These are phyloP conservation scores for Dendroctonus ponderosae DNA, from an alignment of 1,140 invertebrate species.

Conservation along the genomic window DNA sequence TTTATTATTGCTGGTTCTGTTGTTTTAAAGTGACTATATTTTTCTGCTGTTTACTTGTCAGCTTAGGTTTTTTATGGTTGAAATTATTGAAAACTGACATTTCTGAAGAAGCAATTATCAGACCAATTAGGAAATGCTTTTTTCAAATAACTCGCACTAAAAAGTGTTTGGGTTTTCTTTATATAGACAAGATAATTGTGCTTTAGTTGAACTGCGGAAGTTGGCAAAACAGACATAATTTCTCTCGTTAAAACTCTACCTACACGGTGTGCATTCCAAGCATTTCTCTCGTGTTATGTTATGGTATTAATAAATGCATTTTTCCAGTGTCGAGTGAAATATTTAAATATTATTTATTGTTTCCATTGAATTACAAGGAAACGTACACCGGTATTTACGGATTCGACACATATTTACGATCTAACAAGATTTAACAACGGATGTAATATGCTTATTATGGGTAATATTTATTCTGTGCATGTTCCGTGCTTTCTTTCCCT, in stretches of 20 bases:
- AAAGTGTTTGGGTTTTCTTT: too few relatives aligned
- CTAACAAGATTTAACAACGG: conserved; percentile 2
- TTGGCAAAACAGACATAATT: too few relatives aligned
- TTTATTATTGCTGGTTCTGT: conserved; percentile 14
- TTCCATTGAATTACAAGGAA: conserved; percentile 5
- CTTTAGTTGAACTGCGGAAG: too few relatives aligned
- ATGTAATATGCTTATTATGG: conserved; percentile 7
- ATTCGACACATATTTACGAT: conserved; percentile 2
- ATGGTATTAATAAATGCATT: not conserved
- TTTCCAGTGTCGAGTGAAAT: not conserved
- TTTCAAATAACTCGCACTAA: too few relatives aligned
- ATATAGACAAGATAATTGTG: too few relatives aligned
- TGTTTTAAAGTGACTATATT: not conserved
- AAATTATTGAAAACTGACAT: too few relatives aligned
- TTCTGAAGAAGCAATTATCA: too few relatives aligned
- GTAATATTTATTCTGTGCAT: not conserved
- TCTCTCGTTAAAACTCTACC: too few relatives aligned
- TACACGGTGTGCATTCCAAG: not conserved
- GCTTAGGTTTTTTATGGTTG: too few relatives aligned
- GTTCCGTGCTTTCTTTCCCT: not conserved
- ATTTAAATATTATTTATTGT: conserved; percentile 9
- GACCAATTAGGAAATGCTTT: too few relatives aligned
- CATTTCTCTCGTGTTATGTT: conserved; percentile 5
- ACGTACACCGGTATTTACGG: not conserved
- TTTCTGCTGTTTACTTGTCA: too few relatives aligned